phyloP scores from a whole-genome alignment of 2,888 invertebrate genomes.

The Poecilus cupreus region DNA sequence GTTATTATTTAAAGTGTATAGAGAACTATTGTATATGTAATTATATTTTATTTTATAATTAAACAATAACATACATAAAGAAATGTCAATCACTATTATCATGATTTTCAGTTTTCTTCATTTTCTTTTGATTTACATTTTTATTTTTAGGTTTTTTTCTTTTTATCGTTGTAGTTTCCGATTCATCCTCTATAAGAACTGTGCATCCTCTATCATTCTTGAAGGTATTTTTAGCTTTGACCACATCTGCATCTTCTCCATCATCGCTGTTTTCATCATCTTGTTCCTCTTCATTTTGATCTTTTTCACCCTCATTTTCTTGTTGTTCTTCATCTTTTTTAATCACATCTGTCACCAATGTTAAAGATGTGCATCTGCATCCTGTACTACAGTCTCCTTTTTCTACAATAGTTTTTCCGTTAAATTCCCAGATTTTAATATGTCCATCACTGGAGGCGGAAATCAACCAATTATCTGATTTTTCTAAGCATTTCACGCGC shows the following conservation, averaged over 20 bases:
- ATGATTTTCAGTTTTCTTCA: conserved; percentile 68
- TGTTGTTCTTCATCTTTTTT: conserved; percentile 64
- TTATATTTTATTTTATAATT: conserved; percentile 49
- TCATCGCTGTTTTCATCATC: conserved; percentile 60
- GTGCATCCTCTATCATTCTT: conserved; percentile 72
- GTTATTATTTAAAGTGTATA: conserved; percentile 32
- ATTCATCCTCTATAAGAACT: conserved; percentile 71
- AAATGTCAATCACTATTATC: conserved; percentile 62
- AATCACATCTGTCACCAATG: conserved; percentile 73
- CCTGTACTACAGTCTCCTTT: conserved; percentile 78
- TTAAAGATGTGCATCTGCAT: conserved; percentile 84
- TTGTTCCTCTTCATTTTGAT: conserved; percentile 64
- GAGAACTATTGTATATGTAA: conserved; percentile 27
- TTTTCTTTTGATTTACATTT: conserved; percentile 66
- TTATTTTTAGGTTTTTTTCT: conserved; percentile 70
- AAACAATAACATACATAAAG: conserved; percentile 30
- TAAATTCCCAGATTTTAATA: conserved; percentile 82
- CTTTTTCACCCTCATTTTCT: conserved; percentile 62
- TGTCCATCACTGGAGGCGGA: conserved; percentile 88
- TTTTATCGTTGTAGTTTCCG: conserved; percentile 67
- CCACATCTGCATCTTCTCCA: conserved; percentile 20
- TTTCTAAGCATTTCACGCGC: conserved; percentile 81
- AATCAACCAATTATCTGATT: conserved; percentile 76
- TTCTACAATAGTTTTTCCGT: conserved; percentile 72
- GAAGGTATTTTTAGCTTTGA: background rate